These are phyloP conservation scores for Bombyx huttoni DNA, from an alignment of 2,888 invertebrate genomes.

Conservation along the genomic window DNA sequence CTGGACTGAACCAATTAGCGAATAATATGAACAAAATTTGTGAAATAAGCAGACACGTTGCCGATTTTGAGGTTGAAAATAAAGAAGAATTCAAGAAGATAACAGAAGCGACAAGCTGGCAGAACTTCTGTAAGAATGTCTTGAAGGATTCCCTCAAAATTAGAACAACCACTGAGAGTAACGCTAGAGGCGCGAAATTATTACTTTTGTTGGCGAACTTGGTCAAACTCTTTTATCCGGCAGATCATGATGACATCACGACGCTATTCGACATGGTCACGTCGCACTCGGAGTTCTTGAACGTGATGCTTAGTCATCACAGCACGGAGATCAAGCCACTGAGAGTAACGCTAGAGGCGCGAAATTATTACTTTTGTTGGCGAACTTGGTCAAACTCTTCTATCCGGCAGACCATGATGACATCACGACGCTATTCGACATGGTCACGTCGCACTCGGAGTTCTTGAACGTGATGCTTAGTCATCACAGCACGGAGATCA, in stretches of 20 bases:
- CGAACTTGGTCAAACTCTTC: conserved; percentile 68
- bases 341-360: conserved; percentile 45
- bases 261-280: conserved; percentile 81
- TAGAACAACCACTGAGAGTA: conserved; percentile 35
- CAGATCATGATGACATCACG: conserved; percentile 55
- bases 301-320: conserved; percentile 74
- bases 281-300: conserved; percentile 83
- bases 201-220: conserved; percentile 70
- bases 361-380: conserved; percentile 68
- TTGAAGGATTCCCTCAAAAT: conserved; percentile 77
- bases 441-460: conserved; percentile 83
- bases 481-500: conserved; percentile 52
- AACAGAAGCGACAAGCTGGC: conserved; percentile 64
- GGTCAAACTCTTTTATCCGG: conserved; percentile 68
- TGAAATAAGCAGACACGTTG: conserved; percentile 37
- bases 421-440: conserved; percentile 75
- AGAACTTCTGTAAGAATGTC: conserved; percentile 74
- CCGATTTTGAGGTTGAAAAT: conserved; percentile 20
- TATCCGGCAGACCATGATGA: conserved; percentile 61
- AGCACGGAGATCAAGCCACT: conserved; percentile 57
- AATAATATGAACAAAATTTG: conserved; percentile 36
- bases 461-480: conserved; percentile 80
- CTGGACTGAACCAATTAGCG: conserved; percentile 27
- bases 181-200: conserved; percentile 50
- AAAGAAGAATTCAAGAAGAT: conserved; percentile 47